Base-by-base conservation (phyloP, 2,113 vertebrate genomes). In the Tringa solitaria region DNA sequence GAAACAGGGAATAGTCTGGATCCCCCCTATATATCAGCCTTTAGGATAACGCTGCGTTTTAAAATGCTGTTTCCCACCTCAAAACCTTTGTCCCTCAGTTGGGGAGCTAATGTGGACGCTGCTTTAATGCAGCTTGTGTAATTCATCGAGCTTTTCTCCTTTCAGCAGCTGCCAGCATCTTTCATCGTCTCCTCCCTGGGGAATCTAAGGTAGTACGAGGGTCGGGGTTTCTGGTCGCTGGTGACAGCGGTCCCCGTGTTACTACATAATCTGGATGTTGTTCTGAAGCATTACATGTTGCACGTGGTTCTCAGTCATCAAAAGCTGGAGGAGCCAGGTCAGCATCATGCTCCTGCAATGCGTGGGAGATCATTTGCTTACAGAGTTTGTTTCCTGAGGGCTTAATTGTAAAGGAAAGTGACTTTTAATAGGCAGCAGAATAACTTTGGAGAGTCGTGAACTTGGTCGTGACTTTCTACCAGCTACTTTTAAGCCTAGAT, bases 231-330 rank as follows among this genome's bases (percentile, higher is more conserved):
- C 35, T 5, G 9, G 39, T 75, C 33, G n/a, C 68, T 67, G 64
- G 24, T 94, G 80, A 20, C 54, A 74, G 57, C 26, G 9, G 32
- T 21, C n/a, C 41, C 24, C 50, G 32, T 37, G 61, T 35, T 53
- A 2, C 46, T 88, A 14, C 35, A 43, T 45, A 9, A 41, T 61
- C 39, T 51, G 61, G 56, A 51, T 0, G 2, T 39, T 75, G 51
- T 77, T 65, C 14, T 23, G 13, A 45, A 30, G n/a, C 3, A 14
- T 35, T 17, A 5, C 2, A 2, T 26, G 41, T 74, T 45, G 43
- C 28, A 41, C 2, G 11, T 67, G 43, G 19, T 8, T 72, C 7
- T 4, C 28, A 0, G 3, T 33, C 33, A 14, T 51, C 7, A 0
- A 19, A 7, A 43, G 11, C 20, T 27, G 18, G 51, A 53, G 56